phyloP scores from a whole-genome alignment of 1,140 invertebrate species.

The Atta texana region DNA sequence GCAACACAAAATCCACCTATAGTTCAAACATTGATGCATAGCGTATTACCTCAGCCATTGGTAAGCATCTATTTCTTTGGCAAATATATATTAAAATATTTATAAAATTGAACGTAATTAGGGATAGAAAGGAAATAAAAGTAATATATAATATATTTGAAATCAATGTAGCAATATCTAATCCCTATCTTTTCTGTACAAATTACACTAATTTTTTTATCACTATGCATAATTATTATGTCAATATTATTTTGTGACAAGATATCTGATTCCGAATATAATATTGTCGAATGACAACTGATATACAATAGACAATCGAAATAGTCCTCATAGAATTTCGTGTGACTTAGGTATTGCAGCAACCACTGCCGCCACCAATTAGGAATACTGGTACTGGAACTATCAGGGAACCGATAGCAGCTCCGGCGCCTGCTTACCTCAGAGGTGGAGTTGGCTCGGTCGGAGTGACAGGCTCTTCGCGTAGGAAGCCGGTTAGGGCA shows the following conservation, averaged over 20 bases:
- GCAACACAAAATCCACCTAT: slow-evolving; percentile 82
- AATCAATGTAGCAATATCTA: slow-evolving; percentile 9
- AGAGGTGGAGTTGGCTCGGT: slow-evolving; percentile 82
- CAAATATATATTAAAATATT: slow-evolving; percentile 23
- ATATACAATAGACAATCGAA: slow-evolving; percentile 20
- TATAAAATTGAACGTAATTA: not conserved
- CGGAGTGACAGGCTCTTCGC: slow-evolving; percentile 83
- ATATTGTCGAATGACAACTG: not conserved
- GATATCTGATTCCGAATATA: not conserved
- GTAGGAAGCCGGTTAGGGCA: slow-evolving; percentile 86
- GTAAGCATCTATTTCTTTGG: slow-evolving; percentile 72
- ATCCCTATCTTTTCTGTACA: not conserved
- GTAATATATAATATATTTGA: slow-evolving; percentile 20
- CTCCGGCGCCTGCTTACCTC: slow-evolving; percentile 80
- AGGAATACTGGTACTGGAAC: slow-evolving; percentile 84
- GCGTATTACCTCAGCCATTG: slow-evolving; percentile 84
- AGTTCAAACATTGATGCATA: slow-evolving; percentile 85
- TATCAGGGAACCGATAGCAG: slow-evolving; percentile 83
- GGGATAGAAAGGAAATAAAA: not conserved
- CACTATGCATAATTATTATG: not conserved
- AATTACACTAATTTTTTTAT: slow-evolving; percentile 2
- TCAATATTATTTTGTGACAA: not conserved
- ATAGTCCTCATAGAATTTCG: slow-evolving; percentile 45
- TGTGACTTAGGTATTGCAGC: slow-evolving; percentile 81
- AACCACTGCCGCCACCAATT: slow-evolving; percentile 83